Conservation (phyloP, 2,888 invertebrate genomes). For the Chymomyza fuscimana region DNA sequence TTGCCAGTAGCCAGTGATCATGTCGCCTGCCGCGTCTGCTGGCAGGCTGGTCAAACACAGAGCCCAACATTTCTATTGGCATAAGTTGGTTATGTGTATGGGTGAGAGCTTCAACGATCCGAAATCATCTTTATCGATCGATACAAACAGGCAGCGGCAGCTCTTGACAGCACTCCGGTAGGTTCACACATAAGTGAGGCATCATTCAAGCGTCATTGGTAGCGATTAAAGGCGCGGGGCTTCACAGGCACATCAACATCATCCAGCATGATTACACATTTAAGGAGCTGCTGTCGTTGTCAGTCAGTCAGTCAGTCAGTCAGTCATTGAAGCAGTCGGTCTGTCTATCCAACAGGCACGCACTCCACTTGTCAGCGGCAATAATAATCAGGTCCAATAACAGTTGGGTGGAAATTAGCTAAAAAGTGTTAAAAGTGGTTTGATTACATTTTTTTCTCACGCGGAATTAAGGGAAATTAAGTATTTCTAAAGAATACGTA, state of each 20-base stretch:
- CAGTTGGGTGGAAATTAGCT: slow-evolving; percentile 13
- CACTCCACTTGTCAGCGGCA: slow-evolving; percentile 58
- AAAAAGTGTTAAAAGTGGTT: neutral
- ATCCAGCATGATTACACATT: slow-evolving; percentile 26
- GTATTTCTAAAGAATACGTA: too few relatives aligned
- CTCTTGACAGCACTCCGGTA: slow-evolving; percentile 71
- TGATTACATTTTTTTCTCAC: too few relatives aligned
- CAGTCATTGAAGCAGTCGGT: slow-evolving; percentile 34
- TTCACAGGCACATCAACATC: slow-evolving; percentile 31
- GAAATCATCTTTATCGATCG: slow-evolving; percentile 70
- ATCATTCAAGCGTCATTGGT: slow-evolving; percentile 69
- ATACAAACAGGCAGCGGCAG: slow-evolving; percentile 67
- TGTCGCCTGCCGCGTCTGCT: neutral
- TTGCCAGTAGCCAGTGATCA: slow-evolving; percentile 2
- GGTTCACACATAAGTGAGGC: slow-evolving; percentile 73
- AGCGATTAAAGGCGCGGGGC: slow-evolving; percentile 53
- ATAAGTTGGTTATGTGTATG: slow-evolving; percentile 6
- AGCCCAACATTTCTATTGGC: slow-evolving; percentile 65
- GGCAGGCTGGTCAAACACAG: slow-evolving; percentile 28
- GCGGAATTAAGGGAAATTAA: too few relatives aligned
- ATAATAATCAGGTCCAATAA: slow-evolving; percentile 61
- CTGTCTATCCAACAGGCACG: slow-evolving; percentile 38
- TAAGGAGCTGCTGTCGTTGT: slow-evolving; percentile 61
- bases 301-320: slow-evolving; percentile 45
- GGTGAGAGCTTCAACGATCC: neutral